Evolutionary conservation across 2,113 vertebrate species (phyloP), one percentile per base, ranked within the genome.

Genomic region (Gambusia affinis): DNA sequence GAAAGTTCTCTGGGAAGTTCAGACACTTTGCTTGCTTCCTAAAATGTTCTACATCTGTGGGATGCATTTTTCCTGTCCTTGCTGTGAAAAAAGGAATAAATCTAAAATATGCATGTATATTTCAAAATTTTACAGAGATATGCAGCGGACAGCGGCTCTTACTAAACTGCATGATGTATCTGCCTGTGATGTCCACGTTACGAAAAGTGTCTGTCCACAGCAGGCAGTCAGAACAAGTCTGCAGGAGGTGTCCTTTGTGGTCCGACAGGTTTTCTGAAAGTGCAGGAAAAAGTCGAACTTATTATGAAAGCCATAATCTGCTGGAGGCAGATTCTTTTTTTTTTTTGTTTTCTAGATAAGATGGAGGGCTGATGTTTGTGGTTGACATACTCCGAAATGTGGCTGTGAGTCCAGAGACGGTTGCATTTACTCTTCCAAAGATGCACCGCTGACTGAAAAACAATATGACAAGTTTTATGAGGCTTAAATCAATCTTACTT

Each of bases 201-300:
- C 87, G 76, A 54, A 92, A 92, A 27, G 87, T 90, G 78, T 92
- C 92, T 0, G 89, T 92, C 92, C 92, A 93, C 72, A 93, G 89
- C 74, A 93, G 89, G 62, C 91, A 93, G 82, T 87, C 80, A 0
- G 90, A 33, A 76, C 91, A 92, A 1, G 91, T 91, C 79, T 85
- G 84, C 22, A 93, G 77, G 19, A 92, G 66, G 17, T 92, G 86
- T n/a, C 92, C 92, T 80, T 92, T 93, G 81, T 93, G 92, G 27
- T 91, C 85, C 1, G 88, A 91, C 31, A 93, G 82, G 64, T 93
- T 88, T 64, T 93, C 92, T 93, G 72, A 15, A 57, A 76, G 62
- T 64, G 27, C 0, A 57, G 11, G 69, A n/a, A 61, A 8, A 2
- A 28, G 1, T 33, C 7, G 14, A 17, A 51, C 8, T 31, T 1